Evolutionary conservation across 2,797 vertebrate genomes (phyloP), one percentile per base, ranked within the genome.

Genomic region (Valencia hispanica): DNA sequence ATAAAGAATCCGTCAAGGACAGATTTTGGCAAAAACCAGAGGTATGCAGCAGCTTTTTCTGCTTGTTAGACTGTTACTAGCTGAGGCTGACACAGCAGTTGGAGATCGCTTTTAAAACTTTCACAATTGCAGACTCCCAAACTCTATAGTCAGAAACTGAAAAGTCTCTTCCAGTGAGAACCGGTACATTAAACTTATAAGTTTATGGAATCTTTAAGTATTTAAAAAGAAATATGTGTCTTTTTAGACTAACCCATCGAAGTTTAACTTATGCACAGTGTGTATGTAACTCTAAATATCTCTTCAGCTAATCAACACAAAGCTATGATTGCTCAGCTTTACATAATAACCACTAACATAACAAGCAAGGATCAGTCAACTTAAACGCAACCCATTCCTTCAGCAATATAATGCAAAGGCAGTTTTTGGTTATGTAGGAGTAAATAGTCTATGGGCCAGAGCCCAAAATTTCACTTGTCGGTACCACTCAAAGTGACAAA

Each of bases 11-110:
- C 15, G 32, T 51, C 51, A 27, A 48, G 47, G 18, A 34, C 47
- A 15, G 11, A 70, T 22, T 50, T 34, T 20, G 22, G 68, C 17
- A 48, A 32, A 25, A 8, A 30, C 43, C 30, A 69, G 27, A 32
- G 12, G 8, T 48, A 32, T 32, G 4, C 45, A 10, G 45, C 22
- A 15, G 7, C 32, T 71, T 34, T 53, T 36, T 34, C 32, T 51
- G 48, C 22, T 25, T 39, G 48, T 25, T 6, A 22, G 47, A 70
- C 20, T 48, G 3, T 50, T 15, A 70, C 27, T 36, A 15, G 12
- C 69, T 36, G 32, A 14, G 12, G 48, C 69, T 71, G 69, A 53
- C 20, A 3, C 41, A 71, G 69, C 69, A 71, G 20, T n/a, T 53
- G 32, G 32, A 51, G 20, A 34, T 70, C 32, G 18, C 9, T 50